phyloP scores from a whole-genome alignment of 2,113 vertebrate species.

The Ptilorrhoa leucosticta region DNA sequence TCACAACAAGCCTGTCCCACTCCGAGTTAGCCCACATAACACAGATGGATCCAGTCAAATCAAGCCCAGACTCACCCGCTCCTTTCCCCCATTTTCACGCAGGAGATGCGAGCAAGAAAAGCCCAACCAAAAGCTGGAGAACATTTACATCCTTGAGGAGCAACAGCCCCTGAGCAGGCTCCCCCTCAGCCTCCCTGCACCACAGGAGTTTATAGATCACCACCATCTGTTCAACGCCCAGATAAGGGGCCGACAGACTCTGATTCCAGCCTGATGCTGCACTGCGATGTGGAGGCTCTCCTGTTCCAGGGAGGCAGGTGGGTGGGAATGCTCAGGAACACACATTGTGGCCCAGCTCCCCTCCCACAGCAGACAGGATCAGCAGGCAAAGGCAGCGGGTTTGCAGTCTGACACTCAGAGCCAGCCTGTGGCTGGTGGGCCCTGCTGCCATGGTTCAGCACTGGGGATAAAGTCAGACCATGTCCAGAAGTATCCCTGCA shows the following conservation, averaged over 20 bases:
- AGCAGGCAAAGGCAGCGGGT: background rate
- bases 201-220: background rate
- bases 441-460: background rate
- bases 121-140: background rate
- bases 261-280: background rate
- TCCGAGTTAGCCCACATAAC: background rate
- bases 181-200: background rate
- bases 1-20: background rate
- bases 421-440: background rate
- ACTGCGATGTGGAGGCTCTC: background rate
- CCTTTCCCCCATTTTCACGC: background rate
- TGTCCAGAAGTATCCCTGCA: background rate
- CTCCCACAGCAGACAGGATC: background rate
- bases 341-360: background rate
- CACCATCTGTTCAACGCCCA: background rate
- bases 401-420: background rate
- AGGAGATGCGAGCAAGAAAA: background rate
- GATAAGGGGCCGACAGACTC: background rate
- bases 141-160: background rate
- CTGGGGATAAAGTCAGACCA: rapidly evolving
- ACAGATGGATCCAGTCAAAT: background rate
- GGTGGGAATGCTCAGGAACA: background rate
- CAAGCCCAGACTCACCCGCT: background rate
- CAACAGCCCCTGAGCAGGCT: background rate
- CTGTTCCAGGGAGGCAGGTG: background rate